A percentile compares a stretch with the other conserved stretches of the same genome.
These are phyloP conservation scores for Nomada ruficornis DNA, from an alignment of 2,888 invertebrate genomes.

Conservation along the genomic window DNA sequence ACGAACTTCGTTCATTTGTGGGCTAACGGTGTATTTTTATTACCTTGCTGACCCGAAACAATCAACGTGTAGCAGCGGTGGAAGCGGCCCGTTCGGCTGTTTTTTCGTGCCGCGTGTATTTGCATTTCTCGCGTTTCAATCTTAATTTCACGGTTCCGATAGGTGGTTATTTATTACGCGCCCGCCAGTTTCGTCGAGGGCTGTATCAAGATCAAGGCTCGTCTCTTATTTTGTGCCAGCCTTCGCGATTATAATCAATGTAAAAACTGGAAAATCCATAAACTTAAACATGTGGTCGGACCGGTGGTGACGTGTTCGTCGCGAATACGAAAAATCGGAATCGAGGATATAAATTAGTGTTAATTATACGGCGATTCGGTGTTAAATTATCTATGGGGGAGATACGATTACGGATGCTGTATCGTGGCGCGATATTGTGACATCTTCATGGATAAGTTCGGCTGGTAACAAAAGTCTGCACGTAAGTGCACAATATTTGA, in stretches of 20 bases:
- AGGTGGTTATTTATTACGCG: slow-evolving; percentile 3
- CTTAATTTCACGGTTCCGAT: background rate
- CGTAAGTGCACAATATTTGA: no score
- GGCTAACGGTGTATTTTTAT: slow-evolving; percentile 67
- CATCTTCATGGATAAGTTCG: background rate
- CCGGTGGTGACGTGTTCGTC: no score
- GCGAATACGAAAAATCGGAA: background rate
- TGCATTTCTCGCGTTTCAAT: slow-evolving; percentile 1
- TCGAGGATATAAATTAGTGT: background rate
- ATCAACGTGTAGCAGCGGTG: slow-evolving; percentile 41
- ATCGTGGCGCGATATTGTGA: background rate
- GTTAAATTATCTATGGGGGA: background rate
- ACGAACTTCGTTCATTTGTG: slow-evolving; percentile 28
- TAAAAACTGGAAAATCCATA: background rate
- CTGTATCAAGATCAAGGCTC: background rate
- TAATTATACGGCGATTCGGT: background rate
- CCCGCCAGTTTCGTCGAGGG: background rate
- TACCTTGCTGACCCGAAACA: slow-evolving; percentile 59
- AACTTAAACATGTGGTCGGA: background rate
- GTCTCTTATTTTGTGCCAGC: background rate
- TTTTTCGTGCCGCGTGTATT: background rate
- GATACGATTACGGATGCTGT: background rate
- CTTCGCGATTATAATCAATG: background rate
- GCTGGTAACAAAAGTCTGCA: background rate
- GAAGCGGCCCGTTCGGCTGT: background rate